Evolutionary conservation across 2,113 vertebrate species (phyloP).

Genomic region (Perca flavescens): DNA sequence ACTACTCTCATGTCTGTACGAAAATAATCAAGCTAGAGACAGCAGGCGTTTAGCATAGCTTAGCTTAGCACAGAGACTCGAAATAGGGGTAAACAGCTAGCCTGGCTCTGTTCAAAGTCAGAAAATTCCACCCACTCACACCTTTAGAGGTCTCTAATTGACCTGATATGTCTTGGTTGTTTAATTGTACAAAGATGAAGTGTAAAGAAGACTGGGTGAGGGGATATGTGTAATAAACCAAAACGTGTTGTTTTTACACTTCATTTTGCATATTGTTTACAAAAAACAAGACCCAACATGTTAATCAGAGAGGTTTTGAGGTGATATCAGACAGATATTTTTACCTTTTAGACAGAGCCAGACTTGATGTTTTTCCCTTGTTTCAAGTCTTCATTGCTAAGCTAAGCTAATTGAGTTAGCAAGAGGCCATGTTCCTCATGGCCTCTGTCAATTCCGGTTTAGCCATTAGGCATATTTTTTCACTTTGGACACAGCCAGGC

Average conservation of each 20-base stretch:
- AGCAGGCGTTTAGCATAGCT: neutral
- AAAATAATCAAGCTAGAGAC: neutral
- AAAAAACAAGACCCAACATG: no score
- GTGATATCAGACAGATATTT: no score
- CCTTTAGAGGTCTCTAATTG: neutral
- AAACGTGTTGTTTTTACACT: no score
- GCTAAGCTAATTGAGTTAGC: neutral
- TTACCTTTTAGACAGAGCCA: no score
- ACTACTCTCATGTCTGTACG: no score
- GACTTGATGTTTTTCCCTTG: no score
- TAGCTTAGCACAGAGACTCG: neutral
- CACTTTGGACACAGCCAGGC: neutral
- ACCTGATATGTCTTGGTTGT: neutral
- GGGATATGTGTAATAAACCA: no score
- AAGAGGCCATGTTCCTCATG: neutral
- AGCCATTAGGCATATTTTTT: neutral
- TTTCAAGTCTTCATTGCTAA: neutral
- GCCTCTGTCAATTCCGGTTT: neutral
- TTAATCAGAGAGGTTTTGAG: no score
- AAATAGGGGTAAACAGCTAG: neutral
- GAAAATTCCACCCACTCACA: neutral
- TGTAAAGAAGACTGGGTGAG: no score
- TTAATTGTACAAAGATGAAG: no score
- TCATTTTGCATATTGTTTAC: no score
- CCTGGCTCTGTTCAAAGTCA: neutral